Evolutionary conservation across 2,113 vertebrate species (phyloP).

Genomic region (Sorex araneus): DNA sequence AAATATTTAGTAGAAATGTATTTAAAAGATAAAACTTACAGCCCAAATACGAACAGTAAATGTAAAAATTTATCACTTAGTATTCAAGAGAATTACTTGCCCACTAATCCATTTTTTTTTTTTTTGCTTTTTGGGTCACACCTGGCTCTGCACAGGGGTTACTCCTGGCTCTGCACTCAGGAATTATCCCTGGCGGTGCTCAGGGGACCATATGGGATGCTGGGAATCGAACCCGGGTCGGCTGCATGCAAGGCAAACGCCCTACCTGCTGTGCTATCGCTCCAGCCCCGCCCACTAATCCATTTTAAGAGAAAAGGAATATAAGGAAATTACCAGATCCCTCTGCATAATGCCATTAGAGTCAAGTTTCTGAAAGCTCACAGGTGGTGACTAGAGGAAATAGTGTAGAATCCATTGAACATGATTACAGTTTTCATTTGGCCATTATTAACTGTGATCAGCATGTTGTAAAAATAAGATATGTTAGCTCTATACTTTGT

Average conservation of each 20-base stretch:
- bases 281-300: too few relatives aligned
- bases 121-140: too few relatives aligned
- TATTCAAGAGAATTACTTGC: not conserved
- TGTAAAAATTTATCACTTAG: not conserved
- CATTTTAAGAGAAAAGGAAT: not conserved
- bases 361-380: not conserved
- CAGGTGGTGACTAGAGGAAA: not conserved
- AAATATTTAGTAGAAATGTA: slow-evolving; percentile 28
- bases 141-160: too few relatives aligned
- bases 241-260: too few relatives aligned
- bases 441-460: not conserved
- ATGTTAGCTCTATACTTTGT: not conserved
- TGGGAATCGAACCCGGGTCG: too few relatives aligned
- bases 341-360: not conserved
- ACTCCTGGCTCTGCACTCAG: too few relatives aligned
- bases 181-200: too few relatives aligned
- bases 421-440: not conserved
- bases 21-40: not conserved
- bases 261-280: too few relatives aligned
- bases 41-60: too few relatives aligned
- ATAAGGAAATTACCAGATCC: not conserved
- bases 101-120: too few relatives aligned
- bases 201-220: too few relatives aligned
- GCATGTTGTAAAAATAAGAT: not conserved
- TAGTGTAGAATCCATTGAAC: not conserved